Conservation (phyloP, 2,797 vertebrate genomes). For the Paratrypauchen microcephalus region DNA sequence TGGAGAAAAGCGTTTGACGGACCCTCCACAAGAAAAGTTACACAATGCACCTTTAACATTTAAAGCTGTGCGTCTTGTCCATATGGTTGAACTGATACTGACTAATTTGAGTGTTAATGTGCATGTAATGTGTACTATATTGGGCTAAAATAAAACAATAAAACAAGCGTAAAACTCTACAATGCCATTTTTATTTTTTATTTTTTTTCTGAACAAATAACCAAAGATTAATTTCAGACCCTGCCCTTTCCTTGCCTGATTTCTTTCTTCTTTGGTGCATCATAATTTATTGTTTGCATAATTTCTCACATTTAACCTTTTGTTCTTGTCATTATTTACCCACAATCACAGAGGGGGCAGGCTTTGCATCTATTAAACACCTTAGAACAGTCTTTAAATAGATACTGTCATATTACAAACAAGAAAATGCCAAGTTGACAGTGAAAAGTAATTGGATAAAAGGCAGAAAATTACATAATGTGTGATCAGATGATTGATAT, state of each 20-base stretch:
- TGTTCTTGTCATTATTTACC: slow-evolving; percentile 13
- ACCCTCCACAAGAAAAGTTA: too few relatives aligned
- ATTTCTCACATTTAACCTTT: slow-evolving; percentile 6
- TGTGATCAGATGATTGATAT: neutral
- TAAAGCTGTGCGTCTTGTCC: too few relatives aligned
- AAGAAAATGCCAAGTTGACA: neutral
- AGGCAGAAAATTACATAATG: neutral
- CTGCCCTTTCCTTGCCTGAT: neutral
- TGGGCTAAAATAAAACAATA: neutral
- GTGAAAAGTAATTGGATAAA: neutral
- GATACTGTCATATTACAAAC: neutral
- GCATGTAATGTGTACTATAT: too few relatives aligned
- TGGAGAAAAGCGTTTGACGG: too few relatives aligned
- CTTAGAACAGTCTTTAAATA: slow-evolving; percentile 14
- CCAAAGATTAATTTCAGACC: neutral
- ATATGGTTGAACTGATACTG: too few relatives aligned
- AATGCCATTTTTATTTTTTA: too few relatives aligned
- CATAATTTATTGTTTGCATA: slow-evolving; percentile 7
- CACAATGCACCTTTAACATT: too few relatives aligned
- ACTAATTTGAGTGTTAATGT: too few relatives aligned
- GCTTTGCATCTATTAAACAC: slow-evolving; percentile 10
- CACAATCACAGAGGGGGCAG: neutral
- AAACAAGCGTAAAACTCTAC: neutral
- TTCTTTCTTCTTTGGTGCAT: slow-evolving; percentile 1
- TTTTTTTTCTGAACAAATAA: too few relatives aligned